These are phyloP conservation scores for Dastarcus helophoroides DNA, from an alignment of 2,888 invertebrate species.

Conservation along the genomic window DNA sequence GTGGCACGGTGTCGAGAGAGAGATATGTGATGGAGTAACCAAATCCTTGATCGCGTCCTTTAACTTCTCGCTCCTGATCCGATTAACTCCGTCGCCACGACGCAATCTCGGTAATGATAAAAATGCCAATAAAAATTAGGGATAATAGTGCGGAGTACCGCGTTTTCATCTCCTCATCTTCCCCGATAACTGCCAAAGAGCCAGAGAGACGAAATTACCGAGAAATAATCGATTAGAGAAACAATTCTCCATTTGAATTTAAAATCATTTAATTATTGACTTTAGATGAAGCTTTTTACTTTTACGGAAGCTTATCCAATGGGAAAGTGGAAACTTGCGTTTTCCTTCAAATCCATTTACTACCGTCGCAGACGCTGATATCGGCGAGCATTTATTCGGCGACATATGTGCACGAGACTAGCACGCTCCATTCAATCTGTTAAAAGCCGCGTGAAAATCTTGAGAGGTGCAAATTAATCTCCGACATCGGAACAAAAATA, in stretches of 20 bases:
- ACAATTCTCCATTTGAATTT: slow-evolving; percentile 34
- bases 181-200: not conserved
- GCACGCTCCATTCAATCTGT: slow-evolving; percentile 18
- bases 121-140: slow-evolving; percentile 41
- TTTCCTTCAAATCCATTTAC: slow-evolving; percentile 30
- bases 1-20: slow-evolving; percentile 14
- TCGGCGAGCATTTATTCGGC: not conserved
- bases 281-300: slow-evolving; percentile 30
- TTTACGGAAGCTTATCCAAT: slow-evolving; percentile 28
- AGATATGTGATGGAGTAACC: slow-evolving; percentile 32
- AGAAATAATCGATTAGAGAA: slow-evolving; percentile 52
- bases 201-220: slow-evolving; percentile 53
- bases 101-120: slow-evolving; percentile 39
- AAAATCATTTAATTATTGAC: slow-evolving; percentile 33
- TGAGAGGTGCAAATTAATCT: slow-evolving; percentile 32
- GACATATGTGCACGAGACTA: slow-evolving; percentile 5
- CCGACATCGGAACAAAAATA: slow-evolving; percentile 29
- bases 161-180: too few species aligned
- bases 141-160: slow-evolving; percentile 30
- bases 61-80: slow-evolving; percentile 37
- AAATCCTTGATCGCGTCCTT: slow-evolving; percentile 39
- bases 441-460: slow-evolving; percentile 23
- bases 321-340: slow-evolving; percentile 33
- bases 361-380: slow-evolving; percentile 1
- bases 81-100: slow-evolving; percentile 36